These are phyloP conservation scores for Sphenodon punctatus DNA, from an alignment of 2,797 vertebrate genomes.

Conservation along the genomic window DNA sequence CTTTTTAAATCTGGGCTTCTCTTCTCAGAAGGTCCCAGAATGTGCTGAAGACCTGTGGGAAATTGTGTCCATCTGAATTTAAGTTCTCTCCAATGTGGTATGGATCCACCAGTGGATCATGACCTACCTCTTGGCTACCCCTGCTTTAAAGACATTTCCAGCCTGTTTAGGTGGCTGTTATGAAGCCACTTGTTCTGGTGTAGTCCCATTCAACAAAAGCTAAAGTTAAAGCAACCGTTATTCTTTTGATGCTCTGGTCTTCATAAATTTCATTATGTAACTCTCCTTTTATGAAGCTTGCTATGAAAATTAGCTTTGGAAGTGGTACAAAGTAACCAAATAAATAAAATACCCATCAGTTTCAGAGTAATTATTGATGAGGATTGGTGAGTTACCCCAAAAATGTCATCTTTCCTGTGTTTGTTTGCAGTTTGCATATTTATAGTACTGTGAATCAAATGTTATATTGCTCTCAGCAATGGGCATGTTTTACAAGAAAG, in stretches of 20 bases:
- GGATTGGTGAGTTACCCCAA: too few relatives aligned
- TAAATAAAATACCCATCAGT: constrained; percentile 12
- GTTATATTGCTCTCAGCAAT: neutral
- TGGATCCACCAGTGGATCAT: too few relatives aligned
- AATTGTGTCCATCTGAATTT: neutral
- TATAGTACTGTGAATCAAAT: neutral
- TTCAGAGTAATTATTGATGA: too few relatives aligned
- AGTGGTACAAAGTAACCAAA: neutral
- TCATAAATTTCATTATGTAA: neutral
- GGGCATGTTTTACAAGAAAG: neutral
- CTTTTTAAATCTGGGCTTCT: neutral
- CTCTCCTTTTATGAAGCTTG: constrained; percentile 3
- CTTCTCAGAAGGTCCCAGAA: neutral
- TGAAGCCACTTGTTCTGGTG: constrained; percentile 2
- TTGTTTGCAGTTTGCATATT: constrained; percentile 14
- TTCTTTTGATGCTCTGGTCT: neutral
- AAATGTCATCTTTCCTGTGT: neutral
- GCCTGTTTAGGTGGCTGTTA: too few relatives aligned
- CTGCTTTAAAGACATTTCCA: too few relatives aligned
- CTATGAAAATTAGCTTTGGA: neutral
- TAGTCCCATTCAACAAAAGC: neutral
- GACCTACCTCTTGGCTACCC: too few relatives aligned
- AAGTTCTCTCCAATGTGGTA: neutral
- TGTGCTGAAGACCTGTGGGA: rapidly evolving
- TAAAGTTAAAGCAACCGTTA: constrained; percentile 26